phyloP scores from a whole-genome alignment of 2,888 invertebrate species.

The Lagria hirta region DNA sequence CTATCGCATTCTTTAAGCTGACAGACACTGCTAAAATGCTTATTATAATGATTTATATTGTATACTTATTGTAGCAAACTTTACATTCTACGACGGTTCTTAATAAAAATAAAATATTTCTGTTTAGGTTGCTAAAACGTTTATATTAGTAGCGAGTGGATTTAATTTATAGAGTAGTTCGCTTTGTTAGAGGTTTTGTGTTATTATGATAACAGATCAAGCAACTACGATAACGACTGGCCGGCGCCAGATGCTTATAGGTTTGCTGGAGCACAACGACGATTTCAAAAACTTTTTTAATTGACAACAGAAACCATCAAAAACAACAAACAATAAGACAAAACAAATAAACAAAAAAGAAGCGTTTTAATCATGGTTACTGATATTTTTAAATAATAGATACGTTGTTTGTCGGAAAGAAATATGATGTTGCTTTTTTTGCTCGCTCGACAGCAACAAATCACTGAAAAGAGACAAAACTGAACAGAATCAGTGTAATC shows the following conservation, averaged over 20 bases:
- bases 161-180: no score
- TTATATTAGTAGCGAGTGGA: no score
- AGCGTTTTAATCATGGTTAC: conserved; percentile 1
- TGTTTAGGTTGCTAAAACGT: no score
- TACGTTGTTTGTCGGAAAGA: conserved; percentile 19
- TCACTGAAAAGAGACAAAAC: conserved; percentile 9
- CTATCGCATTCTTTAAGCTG: no score
- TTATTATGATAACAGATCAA: conserved; percentile 23
- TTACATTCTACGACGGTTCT: no score
- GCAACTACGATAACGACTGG: conserved; percentile 22
- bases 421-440: conserved; percentile 10
- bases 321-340: conserved; percentile 12
- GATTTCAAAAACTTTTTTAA: conserved; percentile 25
- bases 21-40: no score
- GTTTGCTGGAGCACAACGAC: conserved; percentile 9
- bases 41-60: no score
- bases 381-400: conserved; percentile 14
- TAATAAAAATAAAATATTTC: no score
- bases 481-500: conserved; percentile 13
- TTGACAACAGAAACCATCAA: conserved; percentile 15
- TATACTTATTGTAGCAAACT: no score
- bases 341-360: neutral
- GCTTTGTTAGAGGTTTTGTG: no score
- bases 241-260: conserved; percentile 25
- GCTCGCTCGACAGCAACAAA: conserved; percentile 16